Conservation (phyloP, 23 tunicate species). For the Oikopleura dioica region DNA sequence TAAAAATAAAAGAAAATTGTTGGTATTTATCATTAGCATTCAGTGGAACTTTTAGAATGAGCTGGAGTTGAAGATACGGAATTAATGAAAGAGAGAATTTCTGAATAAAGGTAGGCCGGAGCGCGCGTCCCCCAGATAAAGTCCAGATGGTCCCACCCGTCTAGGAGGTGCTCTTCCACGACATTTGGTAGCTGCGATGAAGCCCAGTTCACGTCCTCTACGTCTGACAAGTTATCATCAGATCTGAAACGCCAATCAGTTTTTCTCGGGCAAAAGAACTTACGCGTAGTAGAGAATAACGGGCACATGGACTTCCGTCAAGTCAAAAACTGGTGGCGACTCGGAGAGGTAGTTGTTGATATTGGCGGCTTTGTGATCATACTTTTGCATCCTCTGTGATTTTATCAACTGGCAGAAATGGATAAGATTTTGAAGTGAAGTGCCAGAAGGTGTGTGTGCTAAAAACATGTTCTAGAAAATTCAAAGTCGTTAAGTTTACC, state of each 20-base stretch:
- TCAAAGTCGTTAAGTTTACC: too few species aligned
- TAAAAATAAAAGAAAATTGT: too few species aligned
- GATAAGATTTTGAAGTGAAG: slow-evolving; percentile 63
- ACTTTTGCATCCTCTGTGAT: slow-evolving; percentile 48
- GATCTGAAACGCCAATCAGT: background rate
- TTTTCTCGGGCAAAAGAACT: background rate
- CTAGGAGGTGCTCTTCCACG: background rate
- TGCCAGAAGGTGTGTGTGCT: slow-evolving; percentile 91
- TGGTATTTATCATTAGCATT: too few species aligned
- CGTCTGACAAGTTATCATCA: background rate
- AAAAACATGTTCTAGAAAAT: too few species aligned
- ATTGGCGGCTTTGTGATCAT: slow-evolving; percentile 15
- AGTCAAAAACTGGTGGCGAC: background rate
- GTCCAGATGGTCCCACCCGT: slow-evolving; percentile 74
- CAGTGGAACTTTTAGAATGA: too few species aligned
- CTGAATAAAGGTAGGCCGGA: slow-evolving; percentile 23
- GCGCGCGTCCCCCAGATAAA: slow-evolving; percentile 70
- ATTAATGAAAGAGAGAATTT: slow-evolving; percentile 20
- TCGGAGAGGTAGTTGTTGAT: background rate
- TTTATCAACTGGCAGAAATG: slow-evolving; percentile 59
- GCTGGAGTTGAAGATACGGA: background rate
- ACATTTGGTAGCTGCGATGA: background rate
- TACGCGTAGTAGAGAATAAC: background rate
- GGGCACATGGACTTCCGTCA: background rate
- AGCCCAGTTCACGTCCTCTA: background rate